Base-by-base conservation (phyloP, 2,888 invertebrate genomes). In the Lasius platythorax region DNA sequence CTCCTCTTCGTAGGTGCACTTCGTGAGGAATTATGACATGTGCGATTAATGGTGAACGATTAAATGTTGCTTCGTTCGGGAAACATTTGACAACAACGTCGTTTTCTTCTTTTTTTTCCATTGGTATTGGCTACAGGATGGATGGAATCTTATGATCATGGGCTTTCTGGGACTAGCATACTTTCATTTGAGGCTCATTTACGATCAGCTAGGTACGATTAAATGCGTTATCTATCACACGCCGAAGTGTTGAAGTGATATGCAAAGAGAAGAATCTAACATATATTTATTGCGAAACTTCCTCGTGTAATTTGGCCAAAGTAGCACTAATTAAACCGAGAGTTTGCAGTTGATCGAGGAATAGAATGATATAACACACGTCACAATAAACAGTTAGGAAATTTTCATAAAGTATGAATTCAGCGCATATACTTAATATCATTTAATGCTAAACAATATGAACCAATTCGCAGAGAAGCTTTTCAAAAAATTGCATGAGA, bases 131-230 rank as follows among this genome's bases (percentile, higher is more conserved):
- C 85, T 90, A 53, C 63, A 61, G 66, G 66, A 81, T 84, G 88
- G 81, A 88, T 73, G 72, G 40, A 79, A 75, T 83, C 28, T 83
- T 91, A 85, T 82, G 73, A 87, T 87, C 82, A 86, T 90, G 90
- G 89, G 93, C 93, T 93, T 78, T 93, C 90, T 93, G 92, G 91
- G 90, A 89, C 89, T 93, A 87, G 89, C 90, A 87, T 92, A 88
- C 87, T 89, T 82, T 88, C 91, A 91, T 91, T 46, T 72, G 82
- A 91, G 87, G 85, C 76, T 88, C 83, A 87, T 83, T 64, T 72
- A 68, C 67, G 40, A 82, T 90, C 64, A 83, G 61, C 53, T 67
- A 67, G 79, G 37, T 61, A 15, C 28, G 53, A 64, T 61, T 63
- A 9, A 61, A 58, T 15, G n/a, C 9, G n/a, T 53, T 43, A 58